Evolutionary conservation across 2,797 vertebrate species (phyloP), one percentile per base, ranked within the genome.

Genomic region (Gymnoscopelus microlampas): DNA sequence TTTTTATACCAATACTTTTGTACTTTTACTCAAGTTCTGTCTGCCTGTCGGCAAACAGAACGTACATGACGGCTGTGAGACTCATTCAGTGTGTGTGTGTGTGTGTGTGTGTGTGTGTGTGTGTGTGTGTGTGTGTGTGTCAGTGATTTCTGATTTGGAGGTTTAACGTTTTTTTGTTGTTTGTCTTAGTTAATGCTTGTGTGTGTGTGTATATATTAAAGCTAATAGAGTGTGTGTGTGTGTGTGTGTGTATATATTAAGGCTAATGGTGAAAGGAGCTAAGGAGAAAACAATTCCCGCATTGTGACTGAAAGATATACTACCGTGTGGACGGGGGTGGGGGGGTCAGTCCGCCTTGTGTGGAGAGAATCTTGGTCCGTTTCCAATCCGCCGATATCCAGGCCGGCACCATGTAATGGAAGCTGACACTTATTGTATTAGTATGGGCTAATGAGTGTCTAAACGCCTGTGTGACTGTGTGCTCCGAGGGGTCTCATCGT

Each of bases 341-440:
- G 32, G 5, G 32, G 32, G 32, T 35, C 32, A 35, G 32, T 6
- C 32, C 32, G 79, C 66, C 85, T 90, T 91, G 86, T 88, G 86
- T 81, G 83, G 70, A 90, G 70, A 90, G 89, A 89, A 35, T 35
- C 88, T 91, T 91, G 90, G 92, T 90, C 63, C 66, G 70, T 88
- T 89, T 89, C 89, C 91, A 91, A 90, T 92, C 5, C 90, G 19
- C 84, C 88, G 86, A 90, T 87, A 86, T 91, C 89, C 82, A 79
- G 53, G 68, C 66, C 82, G 15, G 76, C 78, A 93, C 87, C 90
- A 86, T 92, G 91, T 90, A 92, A 93, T 92, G 85, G 83, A 87
- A 86, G 90, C 82, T 89, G 91, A 90, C 92, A 92, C 92, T 93
- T 92, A 93, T 94, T 94, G 92, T 94, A 93, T 91, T 89, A 91